These are phyloP conservation scores for Tarsius wallacei DNA, from an alignment of 2,797 vertebrate genomes.

Conservation along the genomic window DNA sequence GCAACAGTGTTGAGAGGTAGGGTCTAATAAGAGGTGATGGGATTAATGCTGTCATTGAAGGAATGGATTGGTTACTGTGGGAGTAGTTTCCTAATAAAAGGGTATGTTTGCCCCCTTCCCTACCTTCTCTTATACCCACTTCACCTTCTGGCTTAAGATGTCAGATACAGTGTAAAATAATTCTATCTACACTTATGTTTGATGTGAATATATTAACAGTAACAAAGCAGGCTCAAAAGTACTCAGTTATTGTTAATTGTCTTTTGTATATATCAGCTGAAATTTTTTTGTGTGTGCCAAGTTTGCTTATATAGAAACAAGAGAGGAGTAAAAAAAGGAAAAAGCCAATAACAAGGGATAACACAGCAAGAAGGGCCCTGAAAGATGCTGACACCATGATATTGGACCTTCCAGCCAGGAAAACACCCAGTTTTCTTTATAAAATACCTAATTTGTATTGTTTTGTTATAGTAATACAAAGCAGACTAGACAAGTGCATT, in stretches of 20 bases:
- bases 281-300: not conserved
- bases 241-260: conserved; percentile 56
- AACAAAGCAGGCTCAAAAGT: conserved; percentile 15
- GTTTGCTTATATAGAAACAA: conserved; percentile 4
- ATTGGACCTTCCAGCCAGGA: not conserved
- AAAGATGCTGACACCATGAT: not conserved
- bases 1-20: not conserved
- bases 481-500: not conserved
- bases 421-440: not conserved
- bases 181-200: conserved; percentile 38
- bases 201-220: conserved; percentile 68
- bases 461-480: not conserved
- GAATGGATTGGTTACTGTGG: not conserved
- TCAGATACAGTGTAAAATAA: conserved; percentile 24
- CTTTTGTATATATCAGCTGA: conserved; percentile 46
- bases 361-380: not conserved
- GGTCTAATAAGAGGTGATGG: not conserved
- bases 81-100: not conserved
- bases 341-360: not conserved
- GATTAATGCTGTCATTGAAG: not conserved
- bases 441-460: not conserved
- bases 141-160: not conserved
- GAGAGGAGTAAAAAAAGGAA: not conserved
- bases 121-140: not conserved
- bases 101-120: not conserved